Evolutionary conservation across 2,888 invertebrate genomes (phyloP), one percentile per base, ranked within the genome.

Genomic region (Ormyrus labotus): DNA sequence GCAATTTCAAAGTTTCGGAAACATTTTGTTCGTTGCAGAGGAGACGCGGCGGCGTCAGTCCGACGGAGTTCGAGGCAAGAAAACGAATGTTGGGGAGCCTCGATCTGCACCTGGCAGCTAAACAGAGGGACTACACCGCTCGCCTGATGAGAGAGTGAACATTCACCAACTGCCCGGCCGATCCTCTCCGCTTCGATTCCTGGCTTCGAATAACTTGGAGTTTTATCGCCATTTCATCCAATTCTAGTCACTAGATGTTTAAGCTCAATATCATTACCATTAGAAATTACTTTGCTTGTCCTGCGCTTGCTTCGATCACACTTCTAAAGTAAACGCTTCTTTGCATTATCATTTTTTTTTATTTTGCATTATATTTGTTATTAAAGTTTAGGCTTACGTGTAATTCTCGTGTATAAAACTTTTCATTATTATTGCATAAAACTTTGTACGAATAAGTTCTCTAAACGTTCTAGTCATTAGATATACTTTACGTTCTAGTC

Each of bases 111-210:
- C 86, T 90, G 57, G 89, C 89, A 4, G 83, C 79, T 48, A 90
- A 89, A 80, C 90, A 90, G 78, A 87, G 87, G 71, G 90, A 90
- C 75, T 90, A 90, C 64, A 89, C 89, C 2, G 84, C 84, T 6
- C 87, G 86, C 51, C 83, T 90, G 74, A 90, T 89, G 90, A 87
- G 86, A 79, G 86, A 87, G 70, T 87, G 81, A 81, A 72, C 69
- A 34, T 61, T 74, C 53, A 48, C 69, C 71, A 73, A 68, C 60
- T 68, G 65, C 55, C 55, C 45, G 9, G 48, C 64, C 19, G 5
- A 51, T 51, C 19, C 19, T 19, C n/a, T n/a, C 48, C 9, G 50
- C 60, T 50, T 63, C 69, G 48, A 19, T 50, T 74, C 65, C 53
- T 19, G 51, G 7, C 55, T 55, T n/a, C 47, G 19, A 60, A 6